These are phyloP conservation scores for Spermophilus dauricus DNA, from an alignment of 2,113 vertebrate genomes.

Conservation along the genomic window DNA sequence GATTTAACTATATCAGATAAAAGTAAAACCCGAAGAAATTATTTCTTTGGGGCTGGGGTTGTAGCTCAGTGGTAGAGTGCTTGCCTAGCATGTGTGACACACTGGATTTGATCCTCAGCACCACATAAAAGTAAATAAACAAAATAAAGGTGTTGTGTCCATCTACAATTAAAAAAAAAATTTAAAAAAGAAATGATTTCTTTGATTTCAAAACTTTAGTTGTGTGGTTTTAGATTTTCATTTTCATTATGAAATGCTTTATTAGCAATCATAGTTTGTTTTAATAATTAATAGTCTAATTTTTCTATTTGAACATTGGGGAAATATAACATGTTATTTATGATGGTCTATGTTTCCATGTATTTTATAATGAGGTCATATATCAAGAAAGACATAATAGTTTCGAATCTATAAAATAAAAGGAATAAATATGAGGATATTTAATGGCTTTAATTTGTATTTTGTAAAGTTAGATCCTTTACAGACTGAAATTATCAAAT, in stretches of 20 bases:
- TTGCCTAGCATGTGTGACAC: no score
- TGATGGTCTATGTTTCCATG: not conserved
- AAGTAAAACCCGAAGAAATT: constrained; percentile 49
- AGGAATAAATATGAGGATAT: not conserved
- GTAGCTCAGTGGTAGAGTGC: no score
- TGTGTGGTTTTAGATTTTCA: constrained; percentile 54
- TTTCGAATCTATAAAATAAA: constrained; percentile 41
- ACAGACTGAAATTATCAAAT: not conserved
- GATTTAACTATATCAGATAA: not conserved
- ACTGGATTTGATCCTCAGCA: no score
- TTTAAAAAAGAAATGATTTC: constrained; percentile 51
- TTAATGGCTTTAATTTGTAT: constrained; percentile 50
- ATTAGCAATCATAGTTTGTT: constrained; percentile 26
- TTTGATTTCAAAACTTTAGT: constrained; percentile 16
- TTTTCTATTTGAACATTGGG: constrained; percentile 23
- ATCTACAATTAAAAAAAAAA: not conserved
- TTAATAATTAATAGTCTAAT: constrained; percentile 30
- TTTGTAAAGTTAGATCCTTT: constrained; percentile 42
- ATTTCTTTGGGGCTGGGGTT: not conserved
- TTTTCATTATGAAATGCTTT: constrained; percentile 50
- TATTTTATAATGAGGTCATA: constrained; percentile 37
- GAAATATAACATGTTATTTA: constrained; percentile 4
- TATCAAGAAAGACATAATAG: constrained; percentile 35
- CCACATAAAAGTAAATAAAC: no score
- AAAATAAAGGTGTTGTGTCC: no score